Evolutionary conservation across 2,797 vertebrate genomes (phyloP).

Genomic region (Eospalax fontanierii): DNA sequence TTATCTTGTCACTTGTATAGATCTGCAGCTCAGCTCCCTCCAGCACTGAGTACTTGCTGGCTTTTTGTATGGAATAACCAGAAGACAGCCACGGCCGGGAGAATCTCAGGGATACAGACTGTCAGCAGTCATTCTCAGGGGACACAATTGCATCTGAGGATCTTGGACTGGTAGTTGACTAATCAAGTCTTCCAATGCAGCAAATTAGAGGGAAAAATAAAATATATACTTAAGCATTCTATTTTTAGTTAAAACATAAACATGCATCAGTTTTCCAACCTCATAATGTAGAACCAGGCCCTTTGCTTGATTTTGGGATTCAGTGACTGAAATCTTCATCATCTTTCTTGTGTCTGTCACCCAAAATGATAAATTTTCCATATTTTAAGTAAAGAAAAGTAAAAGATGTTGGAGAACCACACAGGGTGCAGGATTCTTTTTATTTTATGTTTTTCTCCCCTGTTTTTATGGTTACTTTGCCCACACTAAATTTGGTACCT

Average conservation of each 20-base stretch:
- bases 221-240: slow-evolving; percentile 11
- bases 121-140: neutral
- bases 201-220: neutral
- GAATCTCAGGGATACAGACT: neutral
- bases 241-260: slow-evolving; percentile 43
- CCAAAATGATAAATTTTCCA: neutral
- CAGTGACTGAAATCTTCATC: neutral
- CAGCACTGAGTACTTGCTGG: too few species aligned
- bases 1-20: neutral
- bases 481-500: neutral
- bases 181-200: slow-evolving; percentile 22
- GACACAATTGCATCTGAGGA: neutral
- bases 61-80: neutral
- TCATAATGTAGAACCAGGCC: neutral
- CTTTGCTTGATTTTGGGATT: neutral
- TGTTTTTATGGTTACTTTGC: neutral
- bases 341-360: neutral
- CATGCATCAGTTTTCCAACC: neutral
- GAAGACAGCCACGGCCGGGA: neutral
- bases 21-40: accelerated
- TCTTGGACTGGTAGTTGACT: neutral
- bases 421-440: neutral
- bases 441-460: neutral
- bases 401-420: neutral
- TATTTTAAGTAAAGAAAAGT: slow-evolving; percentile 13